A percentile compares a stretch with the other conserved stretches of the same genome.
These are phyloP conservation scores for Drosophila sp. DNA, from an alignment of 1,140 invertebrate species.

Conservation along the genomic window DNA sequence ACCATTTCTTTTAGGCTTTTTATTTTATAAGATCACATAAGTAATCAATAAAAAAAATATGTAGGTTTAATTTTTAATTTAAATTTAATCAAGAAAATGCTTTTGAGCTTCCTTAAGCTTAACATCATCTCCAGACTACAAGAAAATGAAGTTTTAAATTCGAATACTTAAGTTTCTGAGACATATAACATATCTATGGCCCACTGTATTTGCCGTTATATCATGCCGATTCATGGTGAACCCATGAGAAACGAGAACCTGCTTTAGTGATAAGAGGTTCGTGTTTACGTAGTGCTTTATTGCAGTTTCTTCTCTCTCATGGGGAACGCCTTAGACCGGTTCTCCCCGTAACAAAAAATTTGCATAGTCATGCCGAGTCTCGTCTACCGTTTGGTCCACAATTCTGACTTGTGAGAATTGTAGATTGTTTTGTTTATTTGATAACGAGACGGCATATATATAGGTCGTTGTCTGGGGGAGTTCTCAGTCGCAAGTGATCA, in stretches of 20 bases:
- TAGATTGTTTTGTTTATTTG: neutral
- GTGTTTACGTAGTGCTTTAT: neutral
- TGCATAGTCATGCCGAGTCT: neutral
- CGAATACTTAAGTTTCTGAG: no score
- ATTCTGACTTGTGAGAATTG: neutral
- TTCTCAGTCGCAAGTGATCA: neutral
- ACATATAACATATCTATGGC: neutral
- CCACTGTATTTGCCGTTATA: neutral
- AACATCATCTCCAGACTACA: no score
- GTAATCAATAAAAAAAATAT: no score
- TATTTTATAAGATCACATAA: no score
- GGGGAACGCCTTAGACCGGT: neutral
- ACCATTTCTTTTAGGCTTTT: no score
- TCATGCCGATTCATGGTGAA: neutral
- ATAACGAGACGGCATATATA: constrained; percentile 17
- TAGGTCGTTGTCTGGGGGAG: neutral
- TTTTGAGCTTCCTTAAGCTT: no score
- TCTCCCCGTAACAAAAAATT: neutral
- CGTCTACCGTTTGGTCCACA: neutral
- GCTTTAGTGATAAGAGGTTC: neutral
- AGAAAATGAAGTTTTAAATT: no score
- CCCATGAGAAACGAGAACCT: neutral
- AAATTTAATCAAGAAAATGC: no score
- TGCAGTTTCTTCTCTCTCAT: neutral
- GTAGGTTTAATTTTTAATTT: no score